Evolutionary conservation across 2,797 vertebrate species (phyloP).

Genomic region (Diplodus sargus): DNA sequence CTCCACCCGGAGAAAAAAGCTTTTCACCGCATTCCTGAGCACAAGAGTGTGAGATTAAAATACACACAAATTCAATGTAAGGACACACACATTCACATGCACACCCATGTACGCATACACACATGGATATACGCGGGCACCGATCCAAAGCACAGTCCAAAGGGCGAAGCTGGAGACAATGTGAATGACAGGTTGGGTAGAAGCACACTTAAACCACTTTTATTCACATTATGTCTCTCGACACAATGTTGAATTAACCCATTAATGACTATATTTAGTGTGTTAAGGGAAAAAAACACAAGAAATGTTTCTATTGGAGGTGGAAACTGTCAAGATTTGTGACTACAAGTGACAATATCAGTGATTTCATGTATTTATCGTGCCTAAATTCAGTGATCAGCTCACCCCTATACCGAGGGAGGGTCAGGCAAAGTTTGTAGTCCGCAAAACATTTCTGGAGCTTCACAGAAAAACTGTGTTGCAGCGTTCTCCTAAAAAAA

Average conservation of each 20-base stretch:
- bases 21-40: slow-evolving; percentile 65
- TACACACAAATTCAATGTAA: slow-evolving; percentile 50
- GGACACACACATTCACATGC: slow-evolving; percentile 29
- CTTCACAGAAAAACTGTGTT: too few relatives aligned
- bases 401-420: too few relatives aligned
- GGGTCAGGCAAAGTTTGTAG: too few relatives aligned
- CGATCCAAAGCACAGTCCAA: slow-evolving; percentile 35
- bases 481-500: too few relatives aligned
- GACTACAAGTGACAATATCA: too few relatives aligned
- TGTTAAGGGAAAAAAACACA: too few relatives aligned
- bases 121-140: slow-evolving; percentile 4
- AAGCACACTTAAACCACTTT: slow-evolving; percentile 1
- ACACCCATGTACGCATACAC: slow-evolving; percentile 36
- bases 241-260: slow-evolving; percentile 35
- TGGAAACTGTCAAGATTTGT: too few relatives aligned
- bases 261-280: slow-evolving; percentile 30
- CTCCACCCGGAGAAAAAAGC: slow-evolving; percentile 8
- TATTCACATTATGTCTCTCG: background rate
- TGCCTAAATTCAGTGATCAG: too few relatives aligned
- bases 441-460: too few relatives aligned
- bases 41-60: slow-evolving; percentile 61
- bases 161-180: slow-evolving; percentile 30
- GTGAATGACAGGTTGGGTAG: background rate
- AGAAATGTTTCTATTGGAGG: too few relatives aligned
- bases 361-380: too few relatives aligned